Base-by-base conservation (phyloP, 2,113 vertebrate genomes). In the Lichenostomus cassidix region DNA sequence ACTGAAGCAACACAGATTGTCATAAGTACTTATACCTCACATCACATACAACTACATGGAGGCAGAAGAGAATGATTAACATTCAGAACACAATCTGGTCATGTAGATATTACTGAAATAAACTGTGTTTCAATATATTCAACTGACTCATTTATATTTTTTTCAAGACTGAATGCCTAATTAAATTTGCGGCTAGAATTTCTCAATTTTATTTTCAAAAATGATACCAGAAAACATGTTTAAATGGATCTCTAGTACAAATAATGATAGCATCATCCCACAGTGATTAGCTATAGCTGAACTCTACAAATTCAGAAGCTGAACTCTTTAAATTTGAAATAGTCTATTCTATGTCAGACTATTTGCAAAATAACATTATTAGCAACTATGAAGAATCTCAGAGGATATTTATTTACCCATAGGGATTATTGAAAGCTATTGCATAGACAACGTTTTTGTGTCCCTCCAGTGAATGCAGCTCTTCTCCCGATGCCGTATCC, bases 371-470 rank as follows among this genome's bases (percentile, higher is more conserved):
- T 39, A 90, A 58, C 25, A 31, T 5, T 5, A 18, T 29, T 39
- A 86, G 11, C 39, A 60, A 49, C 52, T 70, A 47, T 10, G 29
- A 74, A 12, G 20, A 37, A 53, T 65, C 22, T 88, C 58, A 75
- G 59, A 87, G 14, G 63, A 91, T 69, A 46, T 60, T 14, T 55
- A 44, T 46, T 96, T 92, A 99, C 99, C 99, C 99, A 5, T 99
- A 99, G 20, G 99, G 99, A 70, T 99, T 99, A 98, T 99, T 99
- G 98, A 99, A 99, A 19, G 99, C 98, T 60, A 99, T 97, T 67
- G 99, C 98, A 59, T 99, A 99, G 18, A 99, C 99, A 88, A 99
- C 99, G 0, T 99, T 99, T 92, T 96, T 96, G 87, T 99, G 99
- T 29, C 99, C 99, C 77, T 99, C 98, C 75, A 99, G 97, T 0